Conservation (phyloP, 2,113 vertebrate genomes). For the Gymnobelideus leadbeateri region DNA sequence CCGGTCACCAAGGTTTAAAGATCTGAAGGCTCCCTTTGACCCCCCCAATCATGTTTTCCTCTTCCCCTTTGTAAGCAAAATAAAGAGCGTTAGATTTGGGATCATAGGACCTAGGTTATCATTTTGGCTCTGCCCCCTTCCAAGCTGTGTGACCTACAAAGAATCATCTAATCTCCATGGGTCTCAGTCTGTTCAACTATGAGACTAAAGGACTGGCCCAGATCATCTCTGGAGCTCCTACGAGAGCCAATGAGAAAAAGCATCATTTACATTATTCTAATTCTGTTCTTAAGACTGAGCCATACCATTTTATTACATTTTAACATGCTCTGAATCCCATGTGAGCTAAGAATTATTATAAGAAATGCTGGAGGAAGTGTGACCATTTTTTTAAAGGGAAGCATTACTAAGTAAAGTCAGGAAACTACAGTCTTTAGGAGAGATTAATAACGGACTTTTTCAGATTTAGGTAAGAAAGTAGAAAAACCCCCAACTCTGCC, state of each 20-base stretch:
- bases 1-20: neutral
- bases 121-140: too few species aligned
- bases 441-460: neutral
- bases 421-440: neutral
- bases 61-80: neutral
- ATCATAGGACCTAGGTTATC: too few species aligned
- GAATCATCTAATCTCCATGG: too few species aligned
- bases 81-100: too few species aligned
- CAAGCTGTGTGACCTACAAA: neutral
- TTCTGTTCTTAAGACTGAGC: neutral
- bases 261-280: neutral
- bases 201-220: neutral
- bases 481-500: neutral
- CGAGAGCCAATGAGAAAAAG: neutral
- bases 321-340: neutral
- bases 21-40: neutral
- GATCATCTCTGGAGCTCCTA: neutral
- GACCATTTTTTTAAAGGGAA: neutral
- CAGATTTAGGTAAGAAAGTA: constrained; percentile 29
- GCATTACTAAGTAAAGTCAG: neutral
- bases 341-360: neutral
- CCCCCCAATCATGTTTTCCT: neutral
- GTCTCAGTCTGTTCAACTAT: neutral
- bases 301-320: neutral
- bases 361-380: neutral